These are phyloP conservation scores for Campaea margaritaria DNA, from an alignment of 2,888 invertebrate species.

Conservation along the genomic window DNA sequence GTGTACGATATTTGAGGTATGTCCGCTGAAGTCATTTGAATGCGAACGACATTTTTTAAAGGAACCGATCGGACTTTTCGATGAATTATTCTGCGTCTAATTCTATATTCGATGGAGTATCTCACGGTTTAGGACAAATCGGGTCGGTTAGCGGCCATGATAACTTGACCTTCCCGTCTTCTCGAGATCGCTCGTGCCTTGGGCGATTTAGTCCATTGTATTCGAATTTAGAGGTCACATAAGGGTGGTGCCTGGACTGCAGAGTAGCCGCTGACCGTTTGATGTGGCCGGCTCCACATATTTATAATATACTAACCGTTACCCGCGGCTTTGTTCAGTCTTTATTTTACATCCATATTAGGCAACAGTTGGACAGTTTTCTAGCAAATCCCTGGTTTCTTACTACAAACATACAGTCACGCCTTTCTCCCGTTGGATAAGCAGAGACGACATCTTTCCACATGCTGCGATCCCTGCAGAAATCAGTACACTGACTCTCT, in stretches of 20 bases:
- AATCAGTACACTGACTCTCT: too few species aligned
- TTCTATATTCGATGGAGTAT: conserved; percentile 65
- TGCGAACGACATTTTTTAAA: conserved; percentile 72
- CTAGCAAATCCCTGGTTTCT: too few species aligned
- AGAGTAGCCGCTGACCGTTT: conserved; percentile 57
- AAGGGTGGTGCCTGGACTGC: conserved; percentile 47
- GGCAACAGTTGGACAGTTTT: too few species aligned
- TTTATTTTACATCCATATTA: too few species aligned
- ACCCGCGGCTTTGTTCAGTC: too few species aligned
- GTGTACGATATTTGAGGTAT: conserved; percentile 73
- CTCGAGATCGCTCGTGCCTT: conserved; percentile 46
- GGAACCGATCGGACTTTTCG: conserved; percentile 57
- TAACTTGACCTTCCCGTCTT: conserved; percentile 51
- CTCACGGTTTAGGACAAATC: conserved; percentile 64
- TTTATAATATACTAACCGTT: conserved; percentile 36
- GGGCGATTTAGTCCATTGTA: conserved; percentile 40
- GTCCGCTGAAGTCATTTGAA: conserved; percentile 67
- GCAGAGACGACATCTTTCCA: too few species aligned
- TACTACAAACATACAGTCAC: too few species aligned
- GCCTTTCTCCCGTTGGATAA: too few species aligned
- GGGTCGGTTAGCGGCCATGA: conserved; percentile 47
- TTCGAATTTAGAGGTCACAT: conserved; percentile 40
- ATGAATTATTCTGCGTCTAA: conserved; percentile 53
- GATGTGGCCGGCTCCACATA: conserved; percentile 68
- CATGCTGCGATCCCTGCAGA: too few species aligned